Percentiles rank a stretch among this genome's conserved stretches.
These are phyloP conservation scores for Pseudomyrmex dendroicus DNA, from an alignment of 1,140 invertebrate genomes.

Conservation along the genomic window DNA sequence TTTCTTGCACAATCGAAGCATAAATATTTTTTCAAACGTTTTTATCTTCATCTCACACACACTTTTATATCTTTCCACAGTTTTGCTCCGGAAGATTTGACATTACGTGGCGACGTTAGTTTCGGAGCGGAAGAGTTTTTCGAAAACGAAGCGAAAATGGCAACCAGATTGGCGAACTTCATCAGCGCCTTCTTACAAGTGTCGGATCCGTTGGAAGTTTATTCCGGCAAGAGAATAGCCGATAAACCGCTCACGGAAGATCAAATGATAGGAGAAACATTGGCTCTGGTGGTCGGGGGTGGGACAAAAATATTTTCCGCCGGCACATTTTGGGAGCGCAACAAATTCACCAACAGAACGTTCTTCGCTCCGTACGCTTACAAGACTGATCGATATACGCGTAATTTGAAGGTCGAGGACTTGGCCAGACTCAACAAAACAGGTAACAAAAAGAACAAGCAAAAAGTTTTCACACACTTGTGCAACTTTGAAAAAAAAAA, in stretches of 20 bases:
- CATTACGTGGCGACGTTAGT: constrained; percentile 92
- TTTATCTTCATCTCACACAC: background rate
- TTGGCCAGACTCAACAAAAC: constrained; percentile 92
- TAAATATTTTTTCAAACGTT: background rate
- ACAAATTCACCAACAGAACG: constrained; percentile 97
- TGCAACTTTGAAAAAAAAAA: background rate
- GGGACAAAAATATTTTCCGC: constrained; percentile 94
- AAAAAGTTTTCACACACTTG: background rate
- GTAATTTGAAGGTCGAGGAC: constrained; percentile 95
- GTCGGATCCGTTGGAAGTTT: constrained; percentile 97
- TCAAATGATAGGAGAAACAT: constrained; percentile 97
- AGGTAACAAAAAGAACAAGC: constrained; percentile 82
- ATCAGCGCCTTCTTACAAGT: constrained; percentile 97
- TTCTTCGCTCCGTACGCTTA: constrained; percentile 98
- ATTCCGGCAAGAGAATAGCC: constrained; percentile 95
- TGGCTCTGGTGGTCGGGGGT: constrained; percentile 96
- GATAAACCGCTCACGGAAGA: constrained; percentile 96
- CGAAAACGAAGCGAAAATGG: constrained; percentile 98
- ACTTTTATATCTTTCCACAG: constrained; percentile 81
- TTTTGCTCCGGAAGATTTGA: constrained; percentile 90
- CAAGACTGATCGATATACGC: constrained; percentile 92
- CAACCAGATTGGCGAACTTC: constrained; percentile 96
- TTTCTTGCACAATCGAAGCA: background rate
- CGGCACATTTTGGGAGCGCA: constrained; percentile 97
- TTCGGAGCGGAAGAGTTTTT: constrained; percentile 95